Evolutionary conservation across 1,140 invertebrate genomes (phyloP), one percentile per base, ranked within the genome.

Genomic region (Drosophila navojoa): DNA sequence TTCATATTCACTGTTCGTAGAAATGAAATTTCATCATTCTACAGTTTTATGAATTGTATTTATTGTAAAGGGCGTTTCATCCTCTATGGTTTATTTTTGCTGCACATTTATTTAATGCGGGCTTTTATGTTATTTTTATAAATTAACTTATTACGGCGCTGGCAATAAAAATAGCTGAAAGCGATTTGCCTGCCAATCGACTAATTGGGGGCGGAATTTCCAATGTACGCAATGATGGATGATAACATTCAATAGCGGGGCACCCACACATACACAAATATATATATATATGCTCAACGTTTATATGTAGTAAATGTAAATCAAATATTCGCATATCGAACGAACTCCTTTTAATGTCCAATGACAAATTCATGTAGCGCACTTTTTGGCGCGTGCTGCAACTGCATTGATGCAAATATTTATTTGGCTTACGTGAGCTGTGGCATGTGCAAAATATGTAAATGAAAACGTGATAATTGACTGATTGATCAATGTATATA

Each of bases 41-140:
- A 1, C 27, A 29, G 5, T 29, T 29, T 29, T 29, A 22, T 22
- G 2, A 22, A 22, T 22, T 22, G 19, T 29, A 29, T 13, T 38
- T 13, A 38, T 11, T 3, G 11, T 4, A 35, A 35, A 0, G 10
- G 6, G 32, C 32, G 10, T 13, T 44, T 15, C 42, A 15, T 4
- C 15, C 45, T 47, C 27, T 16, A 4, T 13, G 3, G 2, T 38
- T 11, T 38, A 38, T 38, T 11, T 38, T 13, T 13, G 6, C 11
- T 38, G 9, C 11, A 38, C 11, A 38, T 38, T 38, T 10, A 62
- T 54, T 70, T 42, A 55, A 64, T 71, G 58, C 57, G 27, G 47
- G 35, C 22, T 32, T 49, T 35, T 11, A 27, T 62, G 58, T 59
- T 63, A 40, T 63, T 70, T 63, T 64, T 70, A 60, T 15, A 60